Percentiles rank a stretch among this genome's conserved stretches.
Evolutionary conservation across 2,113 vertebrate species (phyloP).

Genomic region (Heterocephalus glaber): DNA sequence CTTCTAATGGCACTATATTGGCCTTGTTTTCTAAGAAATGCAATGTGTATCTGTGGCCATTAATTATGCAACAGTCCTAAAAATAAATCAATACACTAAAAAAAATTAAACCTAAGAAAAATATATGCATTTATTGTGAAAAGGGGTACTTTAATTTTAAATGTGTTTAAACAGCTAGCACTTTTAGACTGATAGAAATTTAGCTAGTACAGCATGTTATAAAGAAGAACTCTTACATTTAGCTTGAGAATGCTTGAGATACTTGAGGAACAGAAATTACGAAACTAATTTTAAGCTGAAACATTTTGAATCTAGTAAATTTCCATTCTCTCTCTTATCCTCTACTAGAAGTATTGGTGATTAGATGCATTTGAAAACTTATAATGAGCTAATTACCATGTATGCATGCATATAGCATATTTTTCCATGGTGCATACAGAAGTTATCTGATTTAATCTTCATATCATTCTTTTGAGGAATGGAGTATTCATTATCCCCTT

Average conservation of each 20-base stretch:
- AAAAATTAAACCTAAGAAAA: not conserved
- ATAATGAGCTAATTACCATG: conserved; percentile 38
- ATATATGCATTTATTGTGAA: not conserved
- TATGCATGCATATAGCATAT: conserved; percentile 14
- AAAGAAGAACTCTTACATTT: not conserved
- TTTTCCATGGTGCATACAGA: conserved; percentile 41
- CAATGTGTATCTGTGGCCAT: not conserved
- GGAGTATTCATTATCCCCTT: not conserved
- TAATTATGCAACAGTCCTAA: not conserved
- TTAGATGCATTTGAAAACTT: conserved; percentile 40
- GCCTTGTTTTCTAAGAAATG: not conserved
- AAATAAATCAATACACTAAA: not conserved
- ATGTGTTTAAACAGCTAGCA: not conserved
- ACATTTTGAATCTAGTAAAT: not conserved
- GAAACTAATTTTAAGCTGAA: conserved; percentile 44
- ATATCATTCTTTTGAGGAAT: conserved; percentile 60
- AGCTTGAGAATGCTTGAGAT: not conserved
- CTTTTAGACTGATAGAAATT: conserved; percentile 28
- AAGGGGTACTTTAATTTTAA: conserved; percentile 40
- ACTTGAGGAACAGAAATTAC: not conserved
- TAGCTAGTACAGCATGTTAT: not conserved
- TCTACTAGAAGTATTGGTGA: conserved; percentile 29
- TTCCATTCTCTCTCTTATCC: not conserved
- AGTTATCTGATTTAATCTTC: conserved; percentile 64
- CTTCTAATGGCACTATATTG: not conserved